These are phyloP conservation scores for Zaprionus bogoriensis DNA, from an alignment of 2,888 invertebrate genomes.

Conservation along the genomic window DNA sequence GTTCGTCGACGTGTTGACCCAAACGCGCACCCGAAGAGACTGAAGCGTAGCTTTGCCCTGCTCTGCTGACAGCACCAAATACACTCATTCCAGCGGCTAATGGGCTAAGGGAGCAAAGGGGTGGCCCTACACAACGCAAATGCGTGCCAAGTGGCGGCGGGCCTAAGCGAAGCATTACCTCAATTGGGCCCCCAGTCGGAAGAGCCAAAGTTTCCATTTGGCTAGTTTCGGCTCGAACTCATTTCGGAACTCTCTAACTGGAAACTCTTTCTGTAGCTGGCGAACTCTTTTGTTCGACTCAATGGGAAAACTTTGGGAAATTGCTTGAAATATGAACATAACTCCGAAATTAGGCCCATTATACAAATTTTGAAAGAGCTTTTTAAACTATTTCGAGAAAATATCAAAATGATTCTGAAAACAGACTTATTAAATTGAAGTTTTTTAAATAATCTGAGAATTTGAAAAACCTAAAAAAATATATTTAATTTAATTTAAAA, in stretches of 20 bases:
- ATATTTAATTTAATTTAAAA: no score
- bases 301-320: no score
- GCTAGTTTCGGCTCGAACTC: background rate
- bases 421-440: no score
- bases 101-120: background rate
- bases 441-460: no score
- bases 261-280: background rate
- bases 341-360: no score
- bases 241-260: background rate
- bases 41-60: conserved; percentile 37
- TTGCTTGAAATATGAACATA: no score
- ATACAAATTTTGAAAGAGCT: no score
- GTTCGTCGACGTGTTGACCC: conserved; percentile 58
- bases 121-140: background rate
- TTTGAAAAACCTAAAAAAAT: no score
- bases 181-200: conserved; percentile 10
- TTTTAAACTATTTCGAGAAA: no score
- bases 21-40: conserved; percentile 47
- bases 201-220: conserved; percentile 6
- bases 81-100: background rate
- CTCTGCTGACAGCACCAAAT: conserved; percentile 5
- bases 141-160: conserved; percentile 28
- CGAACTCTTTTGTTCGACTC: background rate
- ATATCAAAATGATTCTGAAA: no score
- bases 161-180: conserved; percentile 31